Conservation (phyloP, 2,113 vertebrate genomes). For the Dromiciops gliroides region DNA sequence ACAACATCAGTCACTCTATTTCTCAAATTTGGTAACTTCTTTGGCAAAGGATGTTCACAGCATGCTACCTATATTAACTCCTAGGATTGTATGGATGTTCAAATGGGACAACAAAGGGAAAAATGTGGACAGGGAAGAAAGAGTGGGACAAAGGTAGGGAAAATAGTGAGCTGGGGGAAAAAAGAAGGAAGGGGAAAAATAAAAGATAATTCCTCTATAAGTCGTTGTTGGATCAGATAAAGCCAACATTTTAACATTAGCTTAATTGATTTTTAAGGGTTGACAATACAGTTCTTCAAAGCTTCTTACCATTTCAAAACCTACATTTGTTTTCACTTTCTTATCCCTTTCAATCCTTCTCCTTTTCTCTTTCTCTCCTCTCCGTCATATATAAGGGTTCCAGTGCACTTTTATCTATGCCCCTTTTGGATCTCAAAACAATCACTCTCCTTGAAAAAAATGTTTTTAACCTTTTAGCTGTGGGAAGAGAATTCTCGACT, state of each 20-base stretch:
- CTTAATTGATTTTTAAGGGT: slow-evolving; percentile 6
- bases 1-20: background rate
- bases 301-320: background rate
- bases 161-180: background rate
- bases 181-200: background rate
- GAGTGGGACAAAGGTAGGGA: background rate
- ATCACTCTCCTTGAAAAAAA: background rate
- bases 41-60: slow-evolving; percentile 7
- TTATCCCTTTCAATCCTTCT: background rate
- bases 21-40: slow-evolving; percentile 8
- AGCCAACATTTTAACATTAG: slow-evolving; percentile 51
- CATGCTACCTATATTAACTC: background rate
- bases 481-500: background rate
- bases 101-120: background rate
- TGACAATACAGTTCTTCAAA: background rate
- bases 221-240: slow-evolving; percentile 29
- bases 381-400: background rate
- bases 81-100: background rate
- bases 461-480: background rate
- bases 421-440: background rate
- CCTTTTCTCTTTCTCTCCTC: background rate
- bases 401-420: background rate
- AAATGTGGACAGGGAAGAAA: background rate
- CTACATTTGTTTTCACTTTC: background rate
- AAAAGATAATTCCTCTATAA: slow-evolving; percentile 12